Percentiles rank a stretch among this genome's conserved stretches.
phyloP scores from a whole-genome alignment of 2,113 vertebrate species.

The Grus americana region DNA sequence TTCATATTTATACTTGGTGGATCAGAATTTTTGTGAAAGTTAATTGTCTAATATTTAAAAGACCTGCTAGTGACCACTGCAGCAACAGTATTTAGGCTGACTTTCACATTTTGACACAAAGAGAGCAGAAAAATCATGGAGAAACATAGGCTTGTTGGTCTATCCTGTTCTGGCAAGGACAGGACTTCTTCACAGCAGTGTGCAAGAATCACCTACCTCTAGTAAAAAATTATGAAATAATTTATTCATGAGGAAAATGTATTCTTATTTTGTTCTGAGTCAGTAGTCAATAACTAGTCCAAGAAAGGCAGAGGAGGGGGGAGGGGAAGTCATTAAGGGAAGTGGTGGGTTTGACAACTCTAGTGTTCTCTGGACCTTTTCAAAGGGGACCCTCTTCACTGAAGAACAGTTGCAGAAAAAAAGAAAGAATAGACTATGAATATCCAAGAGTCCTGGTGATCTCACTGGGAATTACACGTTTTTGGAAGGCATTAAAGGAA shows the following conservation, averaged over 20 bases:
- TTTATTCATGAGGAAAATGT: neutral
- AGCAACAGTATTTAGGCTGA: neutral
- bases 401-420: neutral
- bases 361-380: neutral
- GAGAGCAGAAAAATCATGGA: neutral
- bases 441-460: slow-evolving; percentile 5
- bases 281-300: neutral
- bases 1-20: neutral
- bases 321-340: neutral
- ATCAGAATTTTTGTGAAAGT: neutral
- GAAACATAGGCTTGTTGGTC: neutral
- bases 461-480: slow-evolving; percentile 36
- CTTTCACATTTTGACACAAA: neutral
- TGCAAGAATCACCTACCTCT: neutral
- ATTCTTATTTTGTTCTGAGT: neutral
- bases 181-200: neutral
- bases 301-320: neutral
- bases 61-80: neutral
- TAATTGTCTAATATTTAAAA: neutral
- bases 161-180: neutral
- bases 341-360: neutral
- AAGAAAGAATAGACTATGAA: neutral
- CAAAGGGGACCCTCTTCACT: neutral
- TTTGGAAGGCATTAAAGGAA: neutral
- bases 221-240: neutral